Base-by-base conservation (phyloP, 2,797 vertebrate genomes). In the Tragopan temminckii region DNA sequence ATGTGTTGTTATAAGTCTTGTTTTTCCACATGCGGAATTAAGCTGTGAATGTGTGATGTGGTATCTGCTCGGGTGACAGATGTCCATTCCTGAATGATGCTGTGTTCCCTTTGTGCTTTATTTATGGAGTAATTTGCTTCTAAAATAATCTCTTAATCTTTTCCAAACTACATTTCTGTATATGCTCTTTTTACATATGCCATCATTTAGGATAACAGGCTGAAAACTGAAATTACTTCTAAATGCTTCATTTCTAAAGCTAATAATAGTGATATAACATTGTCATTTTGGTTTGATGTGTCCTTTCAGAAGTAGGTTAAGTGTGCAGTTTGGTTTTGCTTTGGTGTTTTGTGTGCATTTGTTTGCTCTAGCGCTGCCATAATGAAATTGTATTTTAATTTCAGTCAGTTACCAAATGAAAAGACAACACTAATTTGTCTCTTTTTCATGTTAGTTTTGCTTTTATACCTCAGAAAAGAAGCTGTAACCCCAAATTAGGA, bases 131-230 rank as follows among this genome's bases (percentile, higher is more conserved):
- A 87, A 95, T 92, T 95, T 96, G 86, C 90, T 95, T 88, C 94
- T 84, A 94, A 96, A 97, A 94, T 95, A 94, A 94, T 93, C 93
- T 92, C 86, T 80, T 93, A 86, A 92, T 95, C 95, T 94, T 95
- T 95, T 69, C 83, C 91, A 96, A 96, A 95, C 81, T 89, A 53
- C 88, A 35, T 91, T 94, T 94, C 89, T 93, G 33, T 89, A 53
- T 94, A 68, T 88, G 63, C 77, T 95, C 43, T 88, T 94, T 90
- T 81, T 93, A 86, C 94, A 91, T 96, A 94, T 95, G 94, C 85
- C 91, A 86, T 94, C 88, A 86, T 95, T 96, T 95, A 96, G 67
- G 74, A 70, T 92, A 96, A 89, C 72, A 3, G 74, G 67, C 79
- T 89, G 84, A 94, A 92, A 89, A 27, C 69, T 88, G 71, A 96